Evolutionary conservation across 2,888 invertebrate species (phyloP), one percentile per base, ranked within the genome.

Genomic region (Lasioglossum figueresi): DNA sequence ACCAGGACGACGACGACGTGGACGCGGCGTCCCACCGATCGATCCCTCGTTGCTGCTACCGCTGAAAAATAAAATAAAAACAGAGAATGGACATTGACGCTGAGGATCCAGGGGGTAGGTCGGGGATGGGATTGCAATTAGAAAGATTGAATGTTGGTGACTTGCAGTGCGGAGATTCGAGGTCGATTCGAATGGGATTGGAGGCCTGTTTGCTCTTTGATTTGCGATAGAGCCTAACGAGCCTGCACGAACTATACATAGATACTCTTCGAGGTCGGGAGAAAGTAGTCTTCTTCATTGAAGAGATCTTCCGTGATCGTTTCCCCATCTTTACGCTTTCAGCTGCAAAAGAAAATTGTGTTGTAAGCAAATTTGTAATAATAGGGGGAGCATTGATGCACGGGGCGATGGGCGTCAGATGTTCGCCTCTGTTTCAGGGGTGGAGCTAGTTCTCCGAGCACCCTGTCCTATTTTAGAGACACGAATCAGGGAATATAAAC

Each of bases 91-190:
- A 72, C 34, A 45, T 45, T 45, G 76, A 79, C 40, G 23, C 40
- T 34, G 56, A 43, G 71, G 40, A 59, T 27, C 70, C 2, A 37
- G 10, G 23, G 37, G 68, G 8, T 34, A 16, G 66, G 1, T 10
- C 34, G 12, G n/a, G 66, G 40, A 16, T 43, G 78, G 66, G 34
- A 23, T 63, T 52, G 56, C n/a, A 78, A 71, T 75, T 45, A 79
- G 27, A 45, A 72, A 27, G 68, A 45, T 43, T 72, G 45, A 45
- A 31, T 31, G 43, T 45, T 72, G 71, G 45, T 45, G 71, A 45
- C 45, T 72, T 45, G 72, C 70, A 71, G 43, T 71, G 70, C 27
- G 40, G 40, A 37, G 40, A n/a, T 40, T 70, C 12, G 0, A 37
- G 34, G 12, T 40, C 70, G 40, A 70, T 70, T 12, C 37, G 70